A percentile compares a stretch with the other conserved stretches of the same genome.
Conservation (phyloP, 2,888 invertebrate species). For the Apoda limacodes region DNA sequence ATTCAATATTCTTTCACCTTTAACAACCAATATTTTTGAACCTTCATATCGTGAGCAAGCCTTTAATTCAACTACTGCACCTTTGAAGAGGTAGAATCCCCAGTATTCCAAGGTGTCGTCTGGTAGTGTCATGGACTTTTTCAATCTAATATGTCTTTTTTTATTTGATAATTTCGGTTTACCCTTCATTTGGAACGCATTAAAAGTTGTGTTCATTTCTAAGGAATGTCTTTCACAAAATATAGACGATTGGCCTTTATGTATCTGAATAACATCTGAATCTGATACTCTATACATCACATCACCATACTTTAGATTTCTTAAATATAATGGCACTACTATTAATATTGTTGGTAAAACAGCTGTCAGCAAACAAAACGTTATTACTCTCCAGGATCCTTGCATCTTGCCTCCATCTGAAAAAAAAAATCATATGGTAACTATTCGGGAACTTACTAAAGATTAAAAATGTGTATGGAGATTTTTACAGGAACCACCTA, state of each 20-base stretch:
- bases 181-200: conserved; percentile 79
- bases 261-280: conserved; percentile 86
- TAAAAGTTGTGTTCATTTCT: conserved; percentile 78
- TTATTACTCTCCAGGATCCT: conserved; percentile 81
- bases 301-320: conserved; percentile 82
- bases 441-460: too few relatives aligned
- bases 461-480: too few relatives aligned
- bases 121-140: conserved; percentile 84
- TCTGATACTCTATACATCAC: conserved; percentile 83
- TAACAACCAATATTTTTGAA: conserved; percentile 83
- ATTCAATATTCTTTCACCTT: conserved; percentile 80
- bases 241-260: conserved; percentile 84
- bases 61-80: conserved; percentile 81
- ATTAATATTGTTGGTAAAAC: conserved; percentile 81
- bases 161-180: conserved; percentile 77
- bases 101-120: conserved; percentile 90
- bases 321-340: conserved; percentile 80
- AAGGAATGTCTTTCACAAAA: conserved; percentile 85
- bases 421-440: conserved; percentile 24
- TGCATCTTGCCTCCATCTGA: conserved; percentile 79
- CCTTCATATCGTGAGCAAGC: conserved; percentile 85
- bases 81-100: conserved; percentile 86
- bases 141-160: conserved; percentile 80
- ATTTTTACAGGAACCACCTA: too few relatives aligned
- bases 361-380: conserved; percentile 82